A percentile compares a stretch with the other conserved stretches of the same genome.
Evolutionary conservation across 2,888 invertebrate species (phyloP).

Genomic region (Ormyrus rosae): DNA sequence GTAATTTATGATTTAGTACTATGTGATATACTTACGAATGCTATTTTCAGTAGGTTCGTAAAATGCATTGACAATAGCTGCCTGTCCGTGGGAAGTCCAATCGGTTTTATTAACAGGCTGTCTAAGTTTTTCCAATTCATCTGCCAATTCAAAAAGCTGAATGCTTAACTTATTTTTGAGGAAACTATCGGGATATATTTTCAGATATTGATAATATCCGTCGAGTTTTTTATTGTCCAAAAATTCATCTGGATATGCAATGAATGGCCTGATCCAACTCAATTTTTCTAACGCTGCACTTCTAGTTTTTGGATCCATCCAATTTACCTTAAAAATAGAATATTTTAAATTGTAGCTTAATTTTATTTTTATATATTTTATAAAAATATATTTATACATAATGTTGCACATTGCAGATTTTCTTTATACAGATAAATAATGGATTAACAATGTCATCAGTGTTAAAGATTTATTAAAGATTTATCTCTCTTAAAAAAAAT

Average conservation of each 20-base stretch:
- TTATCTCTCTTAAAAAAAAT: too few relatives aligned
- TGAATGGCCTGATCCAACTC: slow-evolving; percentile 89
- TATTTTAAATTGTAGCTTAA: background rate
- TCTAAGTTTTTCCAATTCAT: slow-evolving; percentile 75
- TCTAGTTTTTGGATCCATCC: slow-evolving; percentile 94
- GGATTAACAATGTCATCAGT: too few relatives aligned
- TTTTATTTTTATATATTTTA: slow-evolving; percentile 2
- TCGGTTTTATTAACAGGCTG: slow-evolving; percentile 78
- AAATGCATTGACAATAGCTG: slow-evolving; percentile 78
- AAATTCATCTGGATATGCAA: slow-evolving; percentile 94
- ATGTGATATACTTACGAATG: slow-evolving; percentile 75
- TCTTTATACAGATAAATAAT: too few relatives aligned
- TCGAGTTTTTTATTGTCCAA: slow-evolving; percentile 87
- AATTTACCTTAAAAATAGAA: slow-evolving; percentile 78
- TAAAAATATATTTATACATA: background rate
- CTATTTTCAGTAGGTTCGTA: slow-evolving; percentile 78
- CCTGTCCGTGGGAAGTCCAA: slow-evolving; percentile 77
- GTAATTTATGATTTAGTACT: too few relatives aligned
- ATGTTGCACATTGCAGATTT: too few relatives aligned
- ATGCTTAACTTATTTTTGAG: slow-evolving; percentile 76
- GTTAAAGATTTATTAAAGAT: too few relatives aligned
- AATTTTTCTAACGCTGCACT: slow-evolving; percentile 87
- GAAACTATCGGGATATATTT: slow-evolving; percentile 73
- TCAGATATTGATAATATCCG: slow-evolving; percentile 82
- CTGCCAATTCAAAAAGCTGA: slow-evolving; percentile 76